phyloP scores from a whole-genome alignment of 2,113 vertebrate species.

The Rhabdornis inornatus region DNA sequence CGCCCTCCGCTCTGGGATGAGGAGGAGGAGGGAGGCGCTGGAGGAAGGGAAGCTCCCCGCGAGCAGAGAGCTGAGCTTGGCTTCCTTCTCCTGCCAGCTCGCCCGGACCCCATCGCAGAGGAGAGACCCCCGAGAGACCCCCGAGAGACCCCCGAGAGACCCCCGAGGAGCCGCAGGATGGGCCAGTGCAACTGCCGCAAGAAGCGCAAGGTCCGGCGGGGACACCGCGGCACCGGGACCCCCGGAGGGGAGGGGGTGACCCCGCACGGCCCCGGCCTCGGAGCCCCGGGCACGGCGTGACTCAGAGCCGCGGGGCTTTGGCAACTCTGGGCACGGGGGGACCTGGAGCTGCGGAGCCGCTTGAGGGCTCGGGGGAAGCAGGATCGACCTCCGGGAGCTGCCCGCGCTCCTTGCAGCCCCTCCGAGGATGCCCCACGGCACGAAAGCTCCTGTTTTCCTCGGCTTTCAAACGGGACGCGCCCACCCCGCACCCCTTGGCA shows the following conservation, averaged over 20 bases:
- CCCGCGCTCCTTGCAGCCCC: neutral
- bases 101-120: rapidly evolving
- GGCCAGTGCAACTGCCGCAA: conserved; percentile 66
- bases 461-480: neutral
- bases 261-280: neutral
- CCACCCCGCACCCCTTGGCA: neutral
- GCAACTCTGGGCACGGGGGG: neutral
- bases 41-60: neutral
- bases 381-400: neutral
- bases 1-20: neutral
- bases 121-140: neutral
- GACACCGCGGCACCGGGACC: neutral
- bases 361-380: neutral
- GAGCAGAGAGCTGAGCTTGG: neutral
- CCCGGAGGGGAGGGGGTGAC: neutral
- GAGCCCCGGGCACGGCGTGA: neutral
- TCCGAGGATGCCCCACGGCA: neutral
- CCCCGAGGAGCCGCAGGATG: conserved; percentile 26
- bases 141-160: neutral
- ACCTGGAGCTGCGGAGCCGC: neutral
- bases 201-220: conserved; percentile 58
- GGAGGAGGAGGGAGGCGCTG: neutral
- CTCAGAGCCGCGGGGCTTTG: neutral
- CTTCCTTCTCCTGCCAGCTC: neutral
- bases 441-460: neutral